A percentile compares a stretch with the other conserved stretches of the same genome.
Conservation (phyloP, 2,113 vertebrate species). For the Blennius ocellaris region DNA sequence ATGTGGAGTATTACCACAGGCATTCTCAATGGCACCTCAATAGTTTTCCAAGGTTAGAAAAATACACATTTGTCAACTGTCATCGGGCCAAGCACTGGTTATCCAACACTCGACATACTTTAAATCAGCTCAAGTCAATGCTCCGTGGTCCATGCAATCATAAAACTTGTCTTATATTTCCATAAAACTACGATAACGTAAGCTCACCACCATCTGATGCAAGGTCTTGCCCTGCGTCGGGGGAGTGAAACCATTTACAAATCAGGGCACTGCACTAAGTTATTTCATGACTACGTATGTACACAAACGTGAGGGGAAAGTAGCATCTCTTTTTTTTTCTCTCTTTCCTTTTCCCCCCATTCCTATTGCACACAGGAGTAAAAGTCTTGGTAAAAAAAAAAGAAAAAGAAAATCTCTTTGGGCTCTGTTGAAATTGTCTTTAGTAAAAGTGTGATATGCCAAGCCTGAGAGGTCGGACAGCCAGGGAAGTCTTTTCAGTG, state of each 20-base stretch:
- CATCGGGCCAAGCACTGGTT: slow-evolving; percentile 27
- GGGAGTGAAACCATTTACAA: slow-evolving; percentile 44
- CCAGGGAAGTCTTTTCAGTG: slow-evolving; percentile 48
- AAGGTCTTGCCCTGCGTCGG: slow-evolving; percentile 44
- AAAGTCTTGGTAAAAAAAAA: slow-evolving; percentile 41
- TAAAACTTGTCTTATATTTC: slow-evolving; percentile 42
- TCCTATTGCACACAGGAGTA: slow-evolving; percentile 40
- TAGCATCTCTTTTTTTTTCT: neutral
- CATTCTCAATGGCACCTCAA: slow-evolving; percentile 65
- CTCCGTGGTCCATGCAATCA: slow-evolving; percentile 65
- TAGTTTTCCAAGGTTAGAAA: slow-evolving; percentile 65
- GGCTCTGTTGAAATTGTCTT: slow-evolving; percentile 58
- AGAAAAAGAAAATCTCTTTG: slow-evolving; percentile 72
- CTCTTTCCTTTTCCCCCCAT: slow-evolving; percentile 1
- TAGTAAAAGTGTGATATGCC: slow-evolving; percentile 63
- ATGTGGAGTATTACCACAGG: slow-evolving; percentile 16
- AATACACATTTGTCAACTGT: slow-evolving; percentile 63
- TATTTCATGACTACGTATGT: slow-evolving; percentile 15
- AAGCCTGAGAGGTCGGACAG: slow-evolving; percentile 56
- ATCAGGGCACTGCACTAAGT: slow-evolving; percentile 18
- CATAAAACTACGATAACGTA: slow-evolving; percentile 32
- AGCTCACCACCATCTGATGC: slow-evolving; percentile 22
- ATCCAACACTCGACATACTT: slow-evolving; percentile 44
- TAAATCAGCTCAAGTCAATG: slow-evolving; percentile 38
- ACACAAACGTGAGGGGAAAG: slow-evolving; percentile 23